phyloP scores from a whole-genome alignment of 2,113 vertebrate species.

The Gadus macrocephalus region DNA sequence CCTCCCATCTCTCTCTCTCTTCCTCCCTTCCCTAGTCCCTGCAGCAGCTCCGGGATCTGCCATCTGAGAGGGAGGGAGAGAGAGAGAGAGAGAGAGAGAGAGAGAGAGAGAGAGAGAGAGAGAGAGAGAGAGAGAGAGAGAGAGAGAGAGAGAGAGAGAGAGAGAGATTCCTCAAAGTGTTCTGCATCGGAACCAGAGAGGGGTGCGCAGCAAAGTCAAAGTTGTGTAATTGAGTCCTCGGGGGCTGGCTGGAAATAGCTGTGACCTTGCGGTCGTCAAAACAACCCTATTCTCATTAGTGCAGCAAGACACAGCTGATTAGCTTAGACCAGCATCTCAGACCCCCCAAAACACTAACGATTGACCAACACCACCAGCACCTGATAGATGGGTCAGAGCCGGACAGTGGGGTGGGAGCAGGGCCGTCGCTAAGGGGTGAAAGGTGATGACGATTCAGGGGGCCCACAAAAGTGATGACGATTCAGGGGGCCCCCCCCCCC shows the following conservation, averaged over 20 bases:
- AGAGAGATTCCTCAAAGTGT: slow-evolving; percentile 46
- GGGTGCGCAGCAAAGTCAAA: slow-evolving; percentile 60
- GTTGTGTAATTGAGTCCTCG: slow-evolving; percentile 68
- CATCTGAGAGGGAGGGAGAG: slow-evolving; percentile 26
- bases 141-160: slow-evolving; percentile 21
- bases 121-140: too few species aligned
- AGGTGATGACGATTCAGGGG: too few species aligned
- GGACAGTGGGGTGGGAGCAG: too few species aligned
- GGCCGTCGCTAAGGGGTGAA: too few species aligned
- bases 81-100: slow-evolving; percentile 2
- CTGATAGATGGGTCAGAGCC: background rate
- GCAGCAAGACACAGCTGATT: slow-evolving; percentile 52
- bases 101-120: slow-evolving; percentile 1
- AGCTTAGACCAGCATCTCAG: slow-evolving; percentile 11
- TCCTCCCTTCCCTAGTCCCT: slow-evolving; percentile 25
- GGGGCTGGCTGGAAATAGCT: slow-evolving; percentile 64
- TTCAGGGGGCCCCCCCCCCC: too few species aligned
- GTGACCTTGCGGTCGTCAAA: slow-evolving; percentile 68
- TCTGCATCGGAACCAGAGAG: slow-evolving; percentile 36
- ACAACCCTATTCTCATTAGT: slow-evolving; percentile 54
- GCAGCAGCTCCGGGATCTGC: slow-evolving; percentile 31
- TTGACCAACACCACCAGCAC: slow-evolving; percentile 12
- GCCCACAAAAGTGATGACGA: too few species aligned
- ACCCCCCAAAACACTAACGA: slow-evolving; percentile 35
- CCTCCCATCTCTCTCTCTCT: slow-evolving; percentile 17